A percentile compares a stretch with the other conserved stretches of the same genome.
Evolutionary conservation across 1,140 invertebrate species (phyloP).

Genomic region (Campoletis sonorensis): DNA sequence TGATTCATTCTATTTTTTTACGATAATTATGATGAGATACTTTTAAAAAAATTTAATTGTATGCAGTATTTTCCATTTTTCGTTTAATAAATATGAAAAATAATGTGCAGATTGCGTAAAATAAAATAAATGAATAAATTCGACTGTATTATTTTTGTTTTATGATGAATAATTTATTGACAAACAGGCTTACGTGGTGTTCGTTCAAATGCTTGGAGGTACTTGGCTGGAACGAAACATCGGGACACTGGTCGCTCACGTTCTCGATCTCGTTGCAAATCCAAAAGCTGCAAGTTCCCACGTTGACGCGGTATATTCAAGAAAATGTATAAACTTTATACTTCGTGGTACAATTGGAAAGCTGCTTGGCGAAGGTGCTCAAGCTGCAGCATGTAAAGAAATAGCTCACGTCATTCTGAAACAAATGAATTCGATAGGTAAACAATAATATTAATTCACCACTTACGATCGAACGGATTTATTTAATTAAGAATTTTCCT

Average conservation of each 20-base stretch:
- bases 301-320: conserved; percentile 97
- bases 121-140: background rate
- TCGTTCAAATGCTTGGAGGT: conserved; percentile 94
- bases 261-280: conserved; percentile 94
- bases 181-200: conserved; percentile 92
- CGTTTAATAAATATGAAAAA: too few species aligned
- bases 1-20: too few species aligned
- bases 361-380: conserved; percentile 97
- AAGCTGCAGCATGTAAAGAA: conserved; percentile 96
- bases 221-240: conserved; percentile 97
- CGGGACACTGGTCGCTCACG: conserved; percentile 88
- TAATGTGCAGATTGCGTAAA: too few species aligned
- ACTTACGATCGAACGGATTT: background rate
- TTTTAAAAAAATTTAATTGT: too few species aligned
- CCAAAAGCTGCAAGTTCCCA: conserved; percentile 96
- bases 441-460: conserved; percentile 44
- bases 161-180: too few species aligned
- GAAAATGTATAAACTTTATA: conserved; percentile 98
- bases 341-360: conserved; percentile 93
- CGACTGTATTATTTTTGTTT: too few species aligned
- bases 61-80: too few species aligned
- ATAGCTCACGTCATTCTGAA: conserved; percentile 94
- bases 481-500: background rate
- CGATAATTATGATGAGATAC: too few species aligned
- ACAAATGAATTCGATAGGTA: conserved; percentile 94